Conservation (phyloP, 2,888 invertebrate species). For the Julus scanicus region DNA sequence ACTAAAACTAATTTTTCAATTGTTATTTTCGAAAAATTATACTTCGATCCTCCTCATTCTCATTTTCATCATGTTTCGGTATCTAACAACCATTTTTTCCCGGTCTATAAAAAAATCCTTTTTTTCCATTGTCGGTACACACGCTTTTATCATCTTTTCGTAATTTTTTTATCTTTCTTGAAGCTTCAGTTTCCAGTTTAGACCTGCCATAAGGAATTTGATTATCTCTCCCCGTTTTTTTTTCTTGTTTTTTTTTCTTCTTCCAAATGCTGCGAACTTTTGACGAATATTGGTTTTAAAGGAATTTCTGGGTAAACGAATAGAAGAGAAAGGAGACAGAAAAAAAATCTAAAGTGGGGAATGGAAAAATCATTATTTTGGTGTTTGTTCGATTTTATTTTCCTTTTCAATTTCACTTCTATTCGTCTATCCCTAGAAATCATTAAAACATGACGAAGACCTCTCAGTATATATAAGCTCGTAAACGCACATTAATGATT, state of each 20-base stretch:
- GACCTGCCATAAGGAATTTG: constrained; percentile 33
- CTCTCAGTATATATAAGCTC: not conserved
- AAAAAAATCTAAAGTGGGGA: not conserved
- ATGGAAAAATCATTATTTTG: constrained; percentile 22
- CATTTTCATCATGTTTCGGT: not conserved
- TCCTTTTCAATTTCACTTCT: constrained; percentile 4
- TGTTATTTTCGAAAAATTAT: not conserved
- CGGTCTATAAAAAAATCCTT: not conserved
- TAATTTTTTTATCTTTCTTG: not conserved
- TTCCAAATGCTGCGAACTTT: not conserved
- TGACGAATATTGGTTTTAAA: constrained; percentile 30
- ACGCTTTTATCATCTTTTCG: constrained; percentile 14
- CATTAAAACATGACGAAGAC: not conserved
- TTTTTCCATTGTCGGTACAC: constrained; percentile 7
- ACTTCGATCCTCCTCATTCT: not conserved
- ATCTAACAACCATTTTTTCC: not conserved
- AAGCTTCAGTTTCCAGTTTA: constrained; percentile 22
- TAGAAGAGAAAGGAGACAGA: not conserved
- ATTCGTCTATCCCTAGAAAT: not conserved
- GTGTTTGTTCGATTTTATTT: constrained; percentile 1
- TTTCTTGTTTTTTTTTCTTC: not conserved
- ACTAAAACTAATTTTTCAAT: constrained; percentile 15
- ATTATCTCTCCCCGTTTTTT: not conserved
- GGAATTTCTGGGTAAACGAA: constrained; percentile 5
- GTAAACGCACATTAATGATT: not conserved